A percentile compares a stretch with the other conserved stretches of the same genome.
Evolutionary conservation across 2,113 vertebrate genomes (phyloP).

Genomic region (Colossoma macropomum): DNA sequence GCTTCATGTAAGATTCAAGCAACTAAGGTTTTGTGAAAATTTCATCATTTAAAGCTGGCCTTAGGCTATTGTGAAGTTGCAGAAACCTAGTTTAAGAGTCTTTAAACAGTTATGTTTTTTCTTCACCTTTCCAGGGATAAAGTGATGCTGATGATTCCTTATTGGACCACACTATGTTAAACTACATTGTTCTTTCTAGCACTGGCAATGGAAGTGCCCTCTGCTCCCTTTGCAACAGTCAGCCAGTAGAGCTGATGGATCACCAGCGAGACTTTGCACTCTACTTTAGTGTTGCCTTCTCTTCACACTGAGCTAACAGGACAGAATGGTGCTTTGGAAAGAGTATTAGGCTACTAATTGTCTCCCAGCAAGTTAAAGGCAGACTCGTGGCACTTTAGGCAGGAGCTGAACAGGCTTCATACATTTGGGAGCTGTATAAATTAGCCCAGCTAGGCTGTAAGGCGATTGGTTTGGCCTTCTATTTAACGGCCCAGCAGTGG

Average conservation of each 20-base stretch:
- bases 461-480: constrained; percentile 46
- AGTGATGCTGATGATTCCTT: constrained; percentile 16
- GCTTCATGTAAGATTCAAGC: not conserved
- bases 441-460: constrained; percentile 45
- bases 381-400: constrained; percentile 43
- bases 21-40: not conserved
- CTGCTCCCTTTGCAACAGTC: constrained; percentile 42
- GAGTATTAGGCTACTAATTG: constrained; percentile 38
- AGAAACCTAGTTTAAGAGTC: not conserved
- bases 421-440: constrained; percentile 47
- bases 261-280: constrained; percentile 40
- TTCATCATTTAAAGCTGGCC: not conserved
- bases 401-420: constrained; percentile 20
- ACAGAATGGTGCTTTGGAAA: constrained; percentile 53
- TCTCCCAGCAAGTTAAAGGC: constrained; percentile 46
- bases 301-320: constrained; percentile 34
- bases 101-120: not conserved
- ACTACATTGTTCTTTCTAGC: constrained; percentile 7
- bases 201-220: constrained; percentile 10
- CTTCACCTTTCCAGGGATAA: not conserved
- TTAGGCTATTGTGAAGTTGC: not conserved
- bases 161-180: constrained; percentile 23
- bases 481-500: constrained; percentile 50
- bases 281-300: constrained; percentile 40
- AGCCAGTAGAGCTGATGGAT: constrained; percentile 47